phyloP scores from a whole-genome alignment of 2,888 invertebrate species.

The Crematogaster levior region DNA sequence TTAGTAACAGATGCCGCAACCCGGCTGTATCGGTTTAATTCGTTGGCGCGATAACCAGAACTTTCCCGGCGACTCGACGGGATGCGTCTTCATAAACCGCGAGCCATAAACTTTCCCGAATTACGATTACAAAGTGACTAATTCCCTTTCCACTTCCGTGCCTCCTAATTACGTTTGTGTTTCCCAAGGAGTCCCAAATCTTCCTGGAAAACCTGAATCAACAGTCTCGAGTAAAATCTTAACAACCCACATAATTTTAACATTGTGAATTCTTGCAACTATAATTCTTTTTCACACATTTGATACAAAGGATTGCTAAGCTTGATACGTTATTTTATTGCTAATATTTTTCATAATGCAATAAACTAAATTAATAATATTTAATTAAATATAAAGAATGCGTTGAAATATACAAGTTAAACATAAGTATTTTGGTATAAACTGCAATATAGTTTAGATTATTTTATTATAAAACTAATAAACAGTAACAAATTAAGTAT shows the following conservation, averaged over 20 bases:
- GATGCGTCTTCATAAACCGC: slow-evolving; percentile 65
- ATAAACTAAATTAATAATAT: too few relatives aligned
- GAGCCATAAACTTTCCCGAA: slow-evolving; percentile 54
- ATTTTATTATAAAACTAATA: too few relatives aligned
- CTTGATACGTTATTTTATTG: too few relatives aligned
- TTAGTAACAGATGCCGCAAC: slow-evolving; percentile 71
- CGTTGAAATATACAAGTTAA: too few relatives aligned
- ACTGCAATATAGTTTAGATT: too few relatives aligned
- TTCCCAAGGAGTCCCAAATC: slow-evolving; percentile 34
- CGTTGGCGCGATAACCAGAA: slow-evolving; percentile 69
- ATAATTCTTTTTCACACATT: slow-evolving; percentile 9
- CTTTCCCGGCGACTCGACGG: slow-evolving; percentile 59
- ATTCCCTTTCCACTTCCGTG: slow-evolving; percentile 46
- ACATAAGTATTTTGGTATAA: too few relatives aligned
- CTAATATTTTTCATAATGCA: too few relatives aligned
- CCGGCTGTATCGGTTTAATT: slow-evolving; percentile 70
- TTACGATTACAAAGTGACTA: slow-evolving; percentile 55
- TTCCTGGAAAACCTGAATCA: slow-evolving; percentile 43
- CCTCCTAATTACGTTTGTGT: slow-evolving; percentile 43
- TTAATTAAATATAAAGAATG: too few relatives aligned
- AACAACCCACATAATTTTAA: slow-evolving; percentile 31
- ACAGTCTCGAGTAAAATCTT: slow-evolving; percentile 36
- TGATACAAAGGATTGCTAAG: neutral
- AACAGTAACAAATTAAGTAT: too few relatives aligned
- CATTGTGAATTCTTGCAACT: neutral